phyloP scores from a whole-genome alignment of 2,113 vertebrate species.

The cattle (Bos taurus) region DNA sequence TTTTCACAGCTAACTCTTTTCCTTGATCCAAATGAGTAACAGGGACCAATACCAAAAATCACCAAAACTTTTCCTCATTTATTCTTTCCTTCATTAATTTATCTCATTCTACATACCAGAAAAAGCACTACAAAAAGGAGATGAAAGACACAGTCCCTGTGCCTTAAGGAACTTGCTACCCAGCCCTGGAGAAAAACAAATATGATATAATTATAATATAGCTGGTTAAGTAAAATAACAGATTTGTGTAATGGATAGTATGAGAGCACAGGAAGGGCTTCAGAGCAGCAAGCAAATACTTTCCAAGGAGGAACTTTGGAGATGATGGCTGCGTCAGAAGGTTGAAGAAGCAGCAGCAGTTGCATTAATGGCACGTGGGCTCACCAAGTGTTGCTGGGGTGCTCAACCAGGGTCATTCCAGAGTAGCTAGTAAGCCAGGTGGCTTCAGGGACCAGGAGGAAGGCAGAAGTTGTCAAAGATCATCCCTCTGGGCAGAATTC shows the following conservation, averaged over 20 bases:
- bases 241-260: not conserved
- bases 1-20: not conserved
- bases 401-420: not conserved
- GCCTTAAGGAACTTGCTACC: not conserved
- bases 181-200: not conserved
- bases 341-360: not conserved
- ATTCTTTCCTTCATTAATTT: not conserved
- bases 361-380: rapidly evolving
- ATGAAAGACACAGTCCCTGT: not conserved
- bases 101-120: not conserved
- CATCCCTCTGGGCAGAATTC: not conserved
- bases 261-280: not conserved
- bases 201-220: not conserved
- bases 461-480: not conserved
- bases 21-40: not conserved
- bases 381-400: not conserved
- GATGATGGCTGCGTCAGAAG: too few relatives aligned
- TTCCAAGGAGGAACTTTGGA: not conserved
- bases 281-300: not conserved
- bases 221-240: not conserved
- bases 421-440: not conserved
- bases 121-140: not conserved
- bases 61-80: not conserved
- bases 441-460: not conserved
- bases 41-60: not conserved